Conservation (phyloP, 2,113 vertebrate species). For the Phalacrocorax carbo region DNA sequence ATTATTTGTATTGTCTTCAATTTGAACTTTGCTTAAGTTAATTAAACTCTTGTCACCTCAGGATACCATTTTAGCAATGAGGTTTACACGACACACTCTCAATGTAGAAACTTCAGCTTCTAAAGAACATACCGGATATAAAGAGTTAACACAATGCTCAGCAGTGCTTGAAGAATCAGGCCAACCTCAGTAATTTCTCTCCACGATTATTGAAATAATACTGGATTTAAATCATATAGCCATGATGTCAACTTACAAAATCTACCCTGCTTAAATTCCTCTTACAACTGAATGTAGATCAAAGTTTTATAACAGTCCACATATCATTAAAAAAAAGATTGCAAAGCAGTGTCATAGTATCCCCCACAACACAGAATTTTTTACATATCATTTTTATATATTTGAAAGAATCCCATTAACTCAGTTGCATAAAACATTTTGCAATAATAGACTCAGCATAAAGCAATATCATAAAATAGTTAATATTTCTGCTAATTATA, state of each 20-base stretch:
- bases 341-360: background rate
- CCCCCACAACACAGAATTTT: background rate
- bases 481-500: background rate
- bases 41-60: background rate
- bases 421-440: background rate
- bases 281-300: background rate
- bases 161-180: background rate
- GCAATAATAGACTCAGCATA: conserved; percentile 7
- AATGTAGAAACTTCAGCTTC: background rate
- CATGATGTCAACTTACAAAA: background rate
- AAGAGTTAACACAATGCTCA: background rate
- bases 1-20: background rate
- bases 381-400: background rate
- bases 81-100: background rate
- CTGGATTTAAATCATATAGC: background rate
- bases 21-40: conserved; percentile 22
- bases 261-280: background rate
- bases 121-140: background rate
- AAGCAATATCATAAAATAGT: conserved; percentile 29
- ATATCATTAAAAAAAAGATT: background rate
- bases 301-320: background rate
- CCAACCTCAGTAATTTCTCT: background rate
- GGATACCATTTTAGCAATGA: background rate
- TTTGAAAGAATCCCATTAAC: background rate
- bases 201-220: background rate